These are phyloP conservation scores for Rhorus exstirpatorius DNA, from an alignment of 2,888 invertebrate genomes.

Conservation along the genomic window DNA sequence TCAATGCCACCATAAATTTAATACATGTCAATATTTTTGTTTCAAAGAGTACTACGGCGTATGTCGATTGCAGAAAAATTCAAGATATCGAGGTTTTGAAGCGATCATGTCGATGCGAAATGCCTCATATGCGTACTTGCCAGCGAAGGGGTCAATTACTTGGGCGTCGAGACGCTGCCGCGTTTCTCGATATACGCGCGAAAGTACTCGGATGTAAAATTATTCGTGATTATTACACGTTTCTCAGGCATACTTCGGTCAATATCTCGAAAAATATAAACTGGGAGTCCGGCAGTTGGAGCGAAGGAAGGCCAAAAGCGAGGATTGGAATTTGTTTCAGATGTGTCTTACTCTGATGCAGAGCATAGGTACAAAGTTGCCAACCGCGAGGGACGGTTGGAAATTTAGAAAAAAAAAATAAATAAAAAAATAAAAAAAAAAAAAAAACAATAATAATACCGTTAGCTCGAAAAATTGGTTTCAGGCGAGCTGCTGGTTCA, in stretches of 20 bases:
- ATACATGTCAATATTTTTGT: too few relatives aligned
- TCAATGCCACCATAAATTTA: too few relatives aligned
- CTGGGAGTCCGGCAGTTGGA: conserved; percentile 90
- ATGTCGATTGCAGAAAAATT: too few relatives aligned
- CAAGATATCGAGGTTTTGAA: too few relatives aligned
- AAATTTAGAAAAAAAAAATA: background rate
- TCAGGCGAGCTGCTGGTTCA: conserved; percentile 90
- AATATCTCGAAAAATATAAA: conserved; percentile 90
- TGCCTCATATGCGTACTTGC: too few relatives aligned
- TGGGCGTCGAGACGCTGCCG: too few relatives aligned
- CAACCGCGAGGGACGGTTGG: background rate
- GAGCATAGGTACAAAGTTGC: conserved; percentile 85
- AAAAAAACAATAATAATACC: background rate
- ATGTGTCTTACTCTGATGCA: conserved; percentile 90
- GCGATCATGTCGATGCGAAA: too few relatives aligned
- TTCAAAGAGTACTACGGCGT: too few relatives aligned
- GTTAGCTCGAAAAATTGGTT: background rate
- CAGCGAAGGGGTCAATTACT: too few relatives aligned
- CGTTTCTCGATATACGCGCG: too few relatives aligned
- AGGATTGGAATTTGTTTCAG: conserved; percentile 91
- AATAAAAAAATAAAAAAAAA: background rate
- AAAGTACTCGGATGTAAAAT: too few relatives aligned
- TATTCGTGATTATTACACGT: background rate
- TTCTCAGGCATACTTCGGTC: conserved; percentile 88
- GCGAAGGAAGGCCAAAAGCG: conserved; percentile 87